These are phyloP conservation scores for Eumeta japonica DNA, from an alignment of 1,140 invertebrate species.

Conservation along the genomic window DNA sequence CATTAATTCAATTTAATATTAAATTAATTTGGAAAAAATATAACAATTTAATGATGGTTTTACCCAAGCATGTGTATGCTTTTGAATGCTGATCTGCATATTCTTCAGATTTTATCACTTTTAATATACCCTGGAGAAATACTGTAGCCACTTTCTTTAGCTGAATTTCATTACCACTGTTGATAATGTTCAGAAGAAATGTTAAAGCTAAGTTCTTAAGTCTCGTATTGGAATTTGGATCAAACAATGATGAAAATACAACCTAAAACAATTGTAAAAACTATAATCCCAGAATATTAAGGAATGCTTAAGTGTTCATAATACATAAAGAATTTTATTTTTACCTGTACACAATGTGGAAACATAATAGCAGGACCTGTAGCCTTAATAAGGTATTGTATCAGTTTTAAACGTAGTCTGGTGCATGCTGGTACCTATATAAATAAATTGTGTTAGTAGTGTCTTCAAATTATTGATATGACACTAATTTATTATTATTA, in stretches of 20 bases:
- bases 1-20: not conserved
- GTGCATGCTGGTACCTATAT: constrained; percentile 71
- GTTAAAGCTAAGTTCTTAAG: constrained; percentile 78
- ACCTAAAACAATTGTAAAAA: constrained; percentile 58
- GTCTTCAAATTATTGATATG: not conserved
- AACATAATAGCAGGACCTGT: constrained; percentile 76
- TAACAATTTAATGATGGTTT: constrained; percentile 3
- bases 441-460: not conserved
- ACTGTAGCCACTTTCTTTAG: constrained; percentile 65
- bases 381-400: constrained; percentile 80
- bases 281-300: not conserved
- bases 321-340: not conserved
- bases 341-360: constrained; percentile 76
- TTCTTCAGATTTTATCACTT: constrained; percentile 66
- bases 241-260: constrained; percentile 85
- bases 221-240: constrained; percentile 77
- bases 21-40: not conserved
- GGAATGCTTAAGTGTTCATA: not conserved
- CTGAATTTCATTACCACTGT: constrained; percentile 63
- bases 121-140: constrained; percentile 68
- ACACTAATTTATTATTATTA: constrained; percentile 52
- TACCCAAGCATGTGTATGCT: constrained; percentile 75
- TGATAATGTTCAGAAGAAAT: constrained; percentile 79
- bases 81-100: constrained; percentile 65
- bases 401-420: constrained; percentile 78